Percentiles rank a stretch among this genome's conserved stretches.
These are phyloP conservation scores for Oreochromis spilurus DNA, from an alignment of 2,113 vertebrate genomes.

Conservation along the genomic window DNA sequence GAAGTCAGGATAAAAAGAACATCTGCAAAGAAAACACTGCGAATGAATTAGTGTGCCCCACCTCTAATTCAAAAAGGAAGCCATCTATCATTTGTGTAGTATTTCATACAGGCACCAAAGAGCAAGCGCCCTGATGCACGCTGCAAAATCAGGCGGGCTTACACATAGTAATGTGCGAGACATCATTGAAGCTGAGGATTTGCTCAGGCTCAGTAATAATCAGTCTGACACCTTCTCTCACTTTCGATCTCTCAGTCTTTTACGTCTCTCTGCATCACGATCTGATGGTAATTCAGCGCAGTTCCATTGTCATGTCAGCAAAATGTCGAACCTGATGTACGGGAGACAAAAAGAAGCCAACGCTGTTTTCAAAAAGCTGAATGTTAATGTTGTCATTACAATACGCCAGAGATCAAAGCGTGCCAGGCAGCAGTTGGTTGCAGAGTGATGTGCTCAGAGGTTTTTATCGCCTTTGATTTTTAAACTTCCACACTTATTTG, in stretches of 20 bases:
- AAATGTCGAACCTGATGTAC: background rate
- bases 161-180: background rate
- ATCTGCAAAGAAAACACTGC: background rate
- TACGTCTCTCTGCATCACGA: background rate
- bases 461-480: background rate
- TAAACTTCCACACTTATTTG: background rate
- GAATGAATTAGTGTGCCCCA: background rate
- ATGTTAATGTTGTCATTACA: background rate
- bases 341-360: background rate
- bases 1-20: background rate
- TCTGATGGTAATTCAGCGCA: background rate
- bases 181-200: background rate
- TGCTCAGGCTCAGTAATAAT: background rate
- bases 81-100: background rate
- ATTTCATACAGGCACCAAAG: background rate
- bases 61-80: background rate
- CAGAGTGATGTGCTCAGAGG: background rate
- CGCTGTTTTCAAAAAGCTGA: background rate
- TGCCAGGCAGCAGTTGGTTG: background rate
- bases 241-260: background rate
- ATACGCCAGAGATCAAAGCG: slow-evolving; percentile 3
- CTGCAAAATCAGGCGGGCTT: background rate
- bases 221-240: background rate
- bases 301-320: background rate
- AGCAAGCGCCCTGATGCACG: background rate